A percentile compares a stretch with the other conserved stretches of the same genome.
phyloP scores from a whole-genome alignment of 2,888 invertebrate species.

The Boloria euphrosyne region DNA sequence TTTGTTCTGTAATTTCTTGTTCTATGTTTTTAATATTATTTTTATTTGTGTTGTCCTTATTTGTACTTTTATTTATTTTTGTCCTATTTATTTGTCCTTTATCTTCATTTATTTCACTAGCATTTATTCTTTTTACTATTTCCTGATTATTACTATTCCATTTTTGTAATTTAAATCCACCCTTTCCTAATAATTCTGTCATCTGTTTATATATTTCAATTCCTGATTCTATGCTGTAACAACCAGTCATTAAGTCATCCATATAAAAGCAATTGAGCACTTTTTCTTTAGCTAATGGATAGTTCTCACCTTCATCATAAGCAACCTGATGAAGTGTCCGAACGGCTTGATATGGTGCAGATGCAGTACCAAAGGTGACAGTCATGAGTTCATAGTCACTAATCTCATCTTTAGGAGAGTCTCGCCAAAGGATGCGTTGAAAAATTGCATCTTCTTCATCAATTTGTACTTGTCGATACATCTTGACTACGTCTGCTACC shows the following conservation, averaged over 20 bases:
- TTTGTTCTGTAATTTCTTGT: background rate
- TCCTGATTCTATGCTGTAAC: slow-evolving; percentile 24
- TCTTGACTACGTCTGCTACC: slow-evolving; percentile 23
- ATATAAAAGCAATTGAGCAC: slow-evolving; percentile 38
- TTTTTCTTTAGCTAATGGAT: slow-evolving; percentile 29
- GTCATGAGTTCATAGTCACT: background rate
- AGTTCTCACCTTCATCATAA: slow-evolving; percentile 25
- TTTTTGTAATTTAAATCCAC: slow-evolving; percentile 39
- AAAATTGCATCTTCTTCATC: slow-evolving; percentile 19
- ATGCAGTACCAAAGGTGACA: slow-evolving; percentile 41
- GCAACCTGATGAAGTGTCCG: slow-evolving; percentile 37
- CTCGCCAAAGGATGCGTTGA: slow-evolving; percentile 27
- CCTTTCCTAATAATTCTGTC: slow-evolving; percentile 23
- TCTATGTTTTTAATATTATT: no score
- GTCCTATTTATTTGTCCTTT: background rate
- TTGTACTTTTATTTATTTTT: background rate
- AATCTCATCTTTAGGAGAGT: background rate
- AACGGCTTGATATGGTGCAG: slow-evolving; percentile 41
- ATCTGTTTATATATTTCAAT: slow-evolving; percentile 20
- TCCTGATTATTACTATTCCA: slow-evolving; percentile 1
- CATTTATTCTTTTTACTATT: background rate
- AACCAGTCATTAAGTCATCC: slow-evolving; percentile 36
- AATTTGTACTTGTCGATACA: slow-evolving; percentile 28
- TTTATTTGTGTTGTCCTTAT: background rate
- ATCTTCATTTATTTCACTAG: background rate